phyloP scores from a whole-genome alignment of 2,113 vertebrate genomes.

The Mirounga angustirostris region DNA sequence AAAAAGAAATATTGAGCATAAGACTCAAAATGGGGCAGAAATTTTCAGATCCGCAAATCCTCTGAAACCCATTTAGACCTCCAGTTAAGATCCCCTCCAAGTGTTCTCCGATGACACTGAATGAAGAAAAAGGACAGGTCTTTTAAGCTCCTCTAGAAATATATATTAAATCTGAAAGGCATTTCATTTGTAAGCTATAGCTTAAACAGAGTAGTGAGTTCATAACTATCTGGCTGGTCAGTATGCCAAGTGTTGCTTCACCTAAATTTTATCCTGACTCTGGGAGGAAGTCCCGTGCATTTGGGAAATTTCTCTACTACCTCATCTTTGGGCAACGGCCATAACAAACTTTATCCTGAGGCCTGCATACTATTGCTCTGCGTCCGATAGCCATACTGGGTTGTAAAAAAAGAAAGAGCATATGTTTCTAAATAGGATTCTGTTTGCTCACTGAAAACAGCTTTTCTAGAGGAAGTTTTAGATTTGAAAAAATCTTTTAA shows the following conservation, averaged over 20 bases:
- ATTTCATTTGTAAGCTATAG: not conserved
- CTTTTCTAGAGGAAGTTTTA: conserved; percentile 18
- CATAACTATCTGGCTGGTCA: not conserved
- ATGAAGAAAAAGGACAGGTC: not conserved
- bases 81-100: not conserved
- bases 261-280: not conserved
- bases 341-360: not conserved
- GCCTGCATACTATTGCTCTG: not conserved
- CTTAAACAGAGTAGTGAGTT: not conserved
- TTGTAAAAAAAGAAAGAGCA: not conserved
- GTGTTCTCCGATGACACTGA: not conserved
- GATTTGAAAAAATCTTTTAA: not conserved
- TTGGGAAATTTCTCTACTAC: conserved; percentile 1
- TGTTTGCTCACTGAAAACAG: not conserved
- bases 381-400: not conserved
- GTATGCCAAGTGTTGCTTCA: not conserved
- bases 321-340: not conserved
- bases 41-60: not conserved
- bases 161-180: not conserved
- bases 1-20: not conserved
- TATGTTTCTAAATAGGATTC: not conserved
- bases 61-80: not conserved
- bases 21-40: not conserved
- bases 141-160: not conserved
- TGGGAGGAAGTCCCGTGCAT: not conserved